These are phyloP conservation scores for Anadara kagoshimensis DNA, from an alignment of 1,140 invertebrate genomes.

Conservation along the genomic window DNA sequence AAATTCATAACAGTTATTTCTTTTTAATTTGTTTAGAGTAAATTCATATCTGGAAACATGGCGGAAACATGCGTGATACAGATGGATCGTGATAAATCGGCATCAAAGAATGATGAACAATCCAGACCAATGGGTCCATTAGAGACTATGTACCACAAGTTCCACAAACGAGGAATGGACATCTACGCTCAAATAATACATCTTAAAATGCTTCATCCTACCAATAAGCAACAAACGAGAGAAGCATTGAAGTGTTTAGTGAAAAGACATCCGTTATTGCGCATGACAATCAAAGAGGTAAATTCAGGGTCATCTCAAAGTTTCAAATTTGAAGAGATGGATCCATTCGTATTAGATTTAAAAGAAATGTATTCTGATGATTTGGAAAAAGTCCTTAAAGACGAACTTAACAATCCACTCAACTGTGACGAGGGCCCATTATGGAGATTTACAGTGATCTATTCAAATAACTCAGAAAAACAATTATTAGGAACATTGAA, in stretches of 20 bases:
- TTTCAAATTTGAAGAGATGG: constrained; percentile 28
- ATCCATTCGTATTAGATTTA: constrained; percentile 5
- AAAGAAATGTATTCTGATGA: neutral
- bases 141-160: constrained; percentile 34
- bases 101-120: no score
- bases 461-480: neutral
- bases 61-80: no score
- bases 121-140: constrained; percentile 15
- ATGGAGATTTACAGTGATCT: constrained; percentile 20
- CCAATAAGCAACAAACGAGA: neutral
- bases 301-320: neutral
- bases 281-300: constrained; percentile 19
- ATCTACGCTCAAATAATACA: constrained; percentile 25
- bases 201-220: neutral
- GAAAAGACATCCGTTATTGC: constrained; percentile 26
- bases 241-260: constrained; percentile 19
- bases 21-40: no score
- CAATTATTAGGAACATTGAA: no score
- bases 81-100: no score
- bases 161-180: constrained; percentile 23
- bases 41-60: no score
- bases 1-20: no score
- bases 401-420: constrained; percentile 11
- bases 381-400: constrained; percentile 10
- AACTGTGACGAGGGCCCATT: constrained; percentile 12